Base-by-base conservation (phyloP, 1,140 invertebrate genomes). In the fruit fly (Drosophila melanogaster) region DNA sequence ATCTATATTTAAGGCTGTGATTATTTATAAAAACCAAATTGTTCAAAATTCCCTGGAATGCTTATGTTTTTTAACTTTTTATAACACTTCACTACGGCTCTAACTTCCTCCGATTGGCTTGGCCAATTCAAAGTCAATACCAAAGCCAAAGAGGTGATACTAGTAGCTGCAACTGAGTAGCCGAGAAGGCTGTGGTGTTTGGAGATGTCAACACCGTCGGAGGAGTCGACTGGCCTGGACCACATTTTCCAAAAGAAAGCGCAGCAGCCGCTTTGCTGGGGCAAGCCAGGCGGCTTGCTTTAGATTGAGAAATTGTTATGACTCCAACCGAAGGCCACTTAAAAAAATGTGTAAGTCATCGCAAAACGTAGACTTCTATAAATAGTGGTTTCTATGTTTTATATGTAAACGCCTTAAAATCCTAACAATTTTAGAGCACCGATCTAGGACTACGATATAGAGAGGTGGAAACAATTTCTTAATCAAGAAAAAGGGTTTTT, bases 231-330 rank as follows among this genome's bases (percentile, higher is more conserved):
- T 90, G 60, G 64, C 59, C 59, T 66, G 78, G 86, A 90, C 86
- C 86, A 90, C 86, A 90, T 90, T 90, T 90, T 90, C 87, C 72
- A 15, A 90, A 71, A 90, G 86, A 90, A 90, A 90, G 86, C 87
- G 77, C 30, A 38, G 26, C 60, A 35, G 50, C 56, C 40, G 55
- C 38, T 19, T 57, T 46, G 44, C 17, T 54, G 73, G 66, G 54
- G 67, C n/a, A n/a, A 41, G 41, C 44, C 41, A 62, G 50, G 57
- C 50, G 58, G 50, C 46, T 57, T 37, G 60, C 37, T 37, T 51
- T n/a, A 56, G 55, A 67, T 65, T 75, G 69, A 83, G 75, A 83
- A 83, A 83, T 75, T 83, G 79, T 81, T 81, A 81, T 77, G 73
- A 81, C 73, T 81, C 33, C 61, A 73, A 19, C 73, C 44, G 26